Base-by-base conservation (phyloP, 2,113 vertebrate genomes). In the Brevimyrus niger region DNA sequence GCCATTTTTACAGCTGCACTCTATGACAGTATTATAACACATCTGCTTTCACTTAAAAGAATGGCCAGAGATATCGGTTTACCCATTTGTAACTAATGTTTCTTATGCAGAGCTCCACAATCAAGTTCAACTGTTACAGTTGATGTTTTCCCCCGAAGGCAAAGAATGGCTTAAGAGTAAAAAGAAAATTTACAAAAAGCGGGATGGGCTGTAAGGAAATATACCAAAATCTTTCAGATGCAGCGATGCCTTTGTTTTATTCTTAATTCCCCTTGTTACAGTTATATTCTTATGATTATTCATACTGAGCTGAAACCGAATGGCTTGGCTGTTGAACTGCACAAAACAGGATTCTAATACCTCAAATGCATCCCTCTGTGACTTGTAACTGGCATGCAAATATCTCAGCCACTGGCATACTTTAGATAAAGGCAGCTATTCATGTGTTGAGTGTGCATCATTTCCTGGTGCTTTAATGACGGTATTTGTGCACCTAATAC, bases 371-470 rank as follows among this genome's bases (percentile, higher is more conserved):
- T 90, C 89, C 88, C 91, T 86, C 92, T 90, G 82, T 90, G 89
- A 92, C 91, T 92, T 89, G 15, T 89, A 90, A 91, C 86, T 69
- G 84, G 89, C 92, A 93, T 92, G 94, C 92, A 92, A 92, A 93
- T 93, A 90, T 89, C 69, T 91, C 92, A 86, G 48, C 93, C 92
- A 94, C 93, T 95, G 94, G 93, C 76, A 9, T 90, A 91, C 91
- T 94, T 93, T 90, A 94, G 93, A 94, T 94, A 94, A 94, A 94
- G 91, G 86, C 48, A 50, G 87, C 88, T 91, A 91, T 94, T 92
- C 88, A 88, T 87, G 90, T 89, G 53, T 58, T 46, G 53, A 89
- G 87, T 90, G 91, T 90, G 80, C 88, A 90, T 88, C 88, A 88
- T 90, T 92, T 91, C 91, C 91, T 90, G 73, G 87, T 91, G 51